A percentile compares a stretch with the other conserved stretches of the same genome.
Evolutionary conservation across 2,888 invertebrate genomes (phyloP).

Genomic region (Trisateles emortualis): DNA sequence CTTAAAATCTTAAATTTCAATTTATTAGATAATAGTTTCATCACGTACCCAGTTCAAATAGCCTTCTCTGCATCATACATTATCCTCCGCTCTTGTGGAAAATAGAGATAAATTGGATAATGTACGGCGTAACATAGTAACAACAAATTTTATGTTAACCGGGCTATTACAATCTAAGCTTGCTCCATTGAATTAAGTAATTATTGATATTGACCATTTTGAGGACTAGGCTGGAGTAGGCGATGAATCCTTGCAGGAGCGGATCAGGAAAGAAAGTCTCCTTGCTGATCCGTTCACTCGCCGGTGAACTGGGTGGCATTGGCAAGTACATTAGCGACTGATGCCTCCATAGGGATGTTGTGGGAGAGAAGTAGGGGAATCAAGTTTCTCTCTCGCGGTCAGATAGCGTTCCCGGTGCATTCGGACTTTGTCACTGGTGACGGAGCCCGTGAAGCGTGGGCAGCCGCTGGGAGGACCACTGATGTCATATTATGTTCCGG

Average conservation of each 20-base stretch:
- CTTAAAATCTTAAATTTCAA: not conserved
- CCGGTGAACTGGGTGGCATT: no score
- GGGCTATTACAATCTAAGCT: constrained; percentile 11
- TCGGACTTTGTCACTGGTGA: no score
- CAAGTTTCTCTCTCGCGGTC: no score
- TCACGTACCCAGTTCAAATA: not conserved
- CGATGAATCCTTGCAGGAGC: constrained; percentile 4
- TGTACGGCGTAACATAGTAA: constrained; percentile 1
- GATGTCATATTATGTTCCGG: no score
- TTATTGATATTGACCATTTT: constrained; percentile 11
- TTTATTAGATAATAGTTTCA: not conserved
- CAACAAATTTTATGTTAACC: constrained; percentile 17
- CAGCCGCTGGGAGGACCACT: no score
- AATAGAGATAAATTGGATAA: constrained; percentile 2
- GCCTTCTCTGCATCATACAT: not conserved
- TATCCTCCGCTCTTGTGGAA: not conserved
- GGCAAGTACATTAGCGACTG: no score
- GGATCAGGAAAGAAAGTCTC: no score
- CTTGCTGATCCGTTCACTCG: no score
- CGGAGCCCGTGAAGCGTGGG: no score
- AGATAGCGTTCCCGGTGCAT: no score
- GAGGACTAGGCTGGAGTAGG: constrained; percentile 1
- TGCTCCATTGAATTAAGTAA: constrained; percentile 21
- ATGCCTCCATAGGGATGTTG: no score
- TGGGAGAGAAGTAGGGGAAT: no score